Conservation (phyloP, 2,888 invertebrate species). For the Melinaea marsaeus region DNA sequence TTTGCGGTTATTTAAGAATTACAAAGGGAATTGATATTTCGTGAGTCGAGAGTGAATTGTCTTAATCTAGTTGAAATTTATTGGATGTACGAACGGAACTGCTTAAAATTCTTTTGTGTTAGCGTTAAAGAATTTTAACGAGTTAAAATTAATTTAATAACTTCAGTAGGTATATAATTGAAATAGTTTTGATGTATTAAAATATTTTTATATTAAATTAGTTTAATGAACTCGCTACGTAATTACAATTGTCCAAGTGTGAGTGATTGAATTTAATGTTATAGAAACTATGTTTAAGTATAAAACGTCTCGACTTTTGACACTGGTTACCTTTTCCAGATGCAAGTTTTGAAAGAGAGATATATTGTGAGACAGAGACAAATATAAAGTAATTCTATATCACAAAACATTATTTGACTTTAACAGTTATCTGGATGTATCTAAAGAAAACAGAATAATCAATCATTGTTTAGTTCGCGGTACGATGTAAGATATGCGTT, state of each 20-base stretch:
- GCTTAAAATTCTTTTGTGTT: conserved; percentile 55
- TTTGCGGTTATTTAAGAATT: conserved; percentile 76
- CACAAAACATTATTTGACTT: too few species aligned
- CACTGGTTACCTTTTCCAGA: too few species aligned
- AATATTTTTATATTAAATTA: conserved; percentile 41
- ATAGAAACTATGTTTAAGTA: too few species aligned
- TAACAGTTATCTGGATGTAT: conserved; percentile 31
- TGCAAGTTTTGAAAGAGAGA: too few species aligned
- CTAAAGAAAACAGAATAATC: conserved; percentile 49
- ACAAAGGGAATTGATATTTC: conserved; percentile 74
- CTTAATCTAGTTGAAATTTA: conserved; percentile 46
- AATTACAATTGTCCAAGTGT: conserved; percentile 13
- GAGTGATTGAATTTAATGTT: too few species aligned
- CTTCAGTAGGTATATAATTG: too few species aligned
- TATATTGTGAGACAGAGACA: too few species aligned
- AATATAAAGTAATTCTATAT: too few species aligned
- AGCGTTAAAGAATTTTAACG: conserved; percentile 18
- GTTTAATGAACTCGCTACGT: conserved; percentile 47
- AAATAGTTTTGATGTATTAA: too few species aligned
- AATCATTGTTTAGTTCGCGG: conserved; percentile 30
- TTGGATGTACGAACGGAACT: conserved; percentile 46
- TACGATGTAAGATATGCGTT: conserved; percentile 39
- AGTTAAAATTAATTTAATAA: conserved; percentile 5
- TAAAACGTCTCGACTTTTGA: too few species aligned
- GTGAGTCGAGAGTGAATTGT: conserved; percentile 58